These are phyloP conservation scores for Drosophila azteca DNA, from an alignment of 1,140 invertebrate genomes.

Conservation along the genomic window DNA sequence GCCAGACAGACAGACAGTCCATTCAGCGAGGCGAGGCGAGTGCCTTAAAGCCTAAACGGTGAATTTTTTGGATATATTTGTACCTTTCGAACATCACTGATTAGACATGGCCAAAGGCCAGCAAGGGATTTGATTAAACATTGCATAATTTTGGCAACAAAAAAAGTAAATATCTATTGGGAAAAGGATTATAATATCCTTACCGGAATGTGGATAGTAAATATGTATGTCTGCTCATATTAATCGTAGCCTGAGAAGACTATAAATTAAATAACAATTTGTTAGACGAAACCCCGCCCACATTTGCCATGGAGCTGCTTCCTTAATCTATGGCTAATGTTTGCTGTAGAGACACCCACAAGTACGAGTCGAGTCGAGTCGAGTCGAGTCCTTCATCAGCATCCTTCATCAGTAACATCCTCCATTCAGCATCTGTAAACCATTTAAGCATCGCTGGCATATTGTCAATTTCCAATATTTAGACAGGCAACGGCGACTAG, in stretches of 20 bases:
- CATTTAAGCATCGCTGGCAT: slow-evolving; percentile 39
- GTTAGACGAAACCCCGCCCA: no score
- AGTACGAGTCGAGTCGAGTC: neutral
- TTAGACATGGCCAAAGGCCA: slow-evolving; percentile 36
- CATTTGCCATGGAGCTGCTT: no score
- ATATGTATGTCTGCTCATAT: neutral
- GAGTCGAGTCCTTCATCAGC: slow-evolving; percentile 2
- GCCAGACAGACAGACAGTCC: neutral
- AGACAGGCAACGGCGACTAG: slow-evolving; percentile 62
- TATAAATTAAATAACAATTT: no score
- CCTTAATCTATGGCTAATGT: no score
- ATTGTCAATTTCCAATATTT: slow-evolving; percentile 80
- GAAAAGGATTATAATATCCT: no score
- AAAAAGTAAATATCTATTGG: no score
- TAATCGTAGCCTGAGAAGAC: no score
- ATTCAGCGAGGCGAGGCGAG: neutral
- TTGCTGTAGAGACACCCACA: neutral
- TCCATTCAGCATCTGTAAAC: slow-evolving; percentile 37
- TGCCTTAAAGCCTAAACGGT: slow-evolving; percentile 45
- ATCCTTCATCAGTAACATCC: slow-evolving; percentile 7
- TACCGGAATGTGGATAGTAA: neutral
- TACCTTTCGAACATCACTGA: slow-evolving; percentile 14
- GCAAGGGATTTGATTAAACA: slow-evolving; percentile 18
- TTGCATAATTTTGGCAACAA: slow-evolving; percentile 13
- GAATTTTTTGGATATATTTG: neutral